phyloP scores from a whole-genome alignment of 2,797 vertebrate genomes.

The Cirrhinus mrigala region DNA sequence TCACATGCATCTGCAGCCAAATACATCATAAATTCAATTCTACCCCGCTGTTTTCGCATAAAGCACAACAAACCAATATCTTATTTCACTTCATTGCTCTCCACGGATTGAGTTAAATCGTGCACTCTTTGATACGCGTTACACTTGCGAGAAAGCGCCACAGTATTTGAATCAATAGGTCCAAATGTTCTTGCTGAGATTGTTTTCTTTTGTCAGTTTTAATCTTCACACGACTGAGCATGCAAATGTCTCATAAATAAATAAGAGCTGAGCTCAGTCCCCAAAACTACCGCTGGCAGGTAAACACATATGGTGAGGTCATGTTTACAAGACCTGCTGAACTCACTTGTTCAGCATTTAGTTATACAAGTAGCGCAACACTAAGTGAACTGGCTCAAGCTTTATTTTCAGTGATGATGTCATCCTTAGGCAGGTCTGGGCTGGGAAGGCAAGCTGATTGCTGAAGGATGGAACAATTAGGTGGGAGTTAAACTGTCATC shows the following conservation, averaged over 20 bases:
- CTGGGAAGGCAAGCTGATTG: background rate
- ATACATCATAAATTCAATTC: conserved; percentile 84
- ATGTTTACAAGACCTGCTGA: conserved; percentile 22
- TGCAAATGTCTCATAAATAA: background rate
- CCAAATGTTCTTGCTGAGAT: background rate
- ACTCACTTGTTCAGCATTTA: conserved; percentile 2
- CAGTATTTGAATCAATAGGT: background rate
- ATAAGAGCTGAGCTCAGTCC: background rate
- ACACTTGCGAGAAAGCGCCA: conserved; percentile 37
- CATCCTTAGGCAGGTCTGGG: conserved; percentile 1
- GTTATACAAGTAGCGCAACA: too few species aligned
- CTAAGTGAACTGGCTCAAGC: background rate
- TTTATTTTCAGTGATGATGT: conserved; percentile 14
- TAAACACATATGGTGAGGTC: background rate
- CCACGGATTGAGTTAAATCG: conserved; percentile 42
- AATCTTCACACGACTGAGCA: background rate
- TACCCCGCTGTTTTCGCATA: conserved; percentile 71
- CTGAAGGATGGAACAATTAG: background rate
- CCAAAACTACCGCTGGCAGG: background rate
- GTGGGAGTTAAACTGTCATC: background rate
- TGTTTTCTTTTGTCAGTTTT: background rate
- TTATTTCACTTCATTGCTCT: conserved; percentile 71
- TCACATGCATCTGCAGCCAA: conserved; percentile 76
- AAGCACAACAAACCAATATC: conserved; percentile 78
- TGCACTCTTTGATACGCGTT: conserved; percentile 27